Evolutionary conservation across 2,888 invertebrate genomes (phyloP).

Genomic region (Tenodera sinensis): DNA sequence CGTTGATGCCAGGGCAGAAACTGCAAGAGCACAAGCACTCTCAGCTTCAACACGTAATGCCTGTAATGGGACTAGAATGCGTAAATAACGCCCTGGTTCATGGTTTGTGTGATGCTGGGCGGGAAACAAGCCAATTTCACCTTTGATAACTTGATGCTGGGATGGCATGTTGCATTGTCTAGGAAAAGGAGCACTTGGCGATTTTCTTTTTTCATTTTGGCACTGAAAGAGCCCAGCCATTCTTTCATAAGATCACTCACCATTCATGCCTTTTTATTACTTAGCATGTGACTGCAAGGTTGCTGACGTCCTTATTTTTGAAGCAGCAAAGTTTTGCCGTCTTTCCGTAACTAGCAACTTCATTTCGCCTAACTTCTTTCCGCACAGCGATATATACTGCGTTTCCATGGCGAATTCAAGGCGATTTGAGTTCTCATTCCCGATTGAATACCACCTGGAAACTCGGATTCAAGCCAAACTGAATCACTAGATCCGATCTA

Average conservation of each 20-base stretch:
- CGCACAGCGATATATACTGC: not conserved
- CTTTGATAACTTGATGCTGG: not conserved
- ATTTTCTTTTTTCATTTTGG: not conserved
- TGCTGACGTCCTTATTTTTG: not conserved
- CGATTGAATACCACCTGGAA: too few relatives aligned
- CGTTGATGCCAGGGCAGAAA: not conserved
- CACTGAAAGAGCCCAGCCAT: not conserved
- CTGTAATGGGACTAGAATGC: not conserved
- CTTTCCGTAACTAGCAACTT: not conserved
- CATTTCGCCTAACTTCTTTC: not conserved
- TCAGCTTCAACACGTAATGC: not conserved
- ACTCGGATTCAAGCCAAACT: too few relatives aligned
- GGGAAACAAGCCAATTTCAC: not conserved
- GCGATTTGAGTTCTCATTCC: too few relatives aligned
- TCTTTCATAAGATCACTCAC: not conserved
- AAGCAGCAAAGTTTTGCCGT: not conserved
- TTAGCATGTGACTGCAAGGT: not conserved
- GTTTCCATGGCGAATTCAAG: too few relatives aligned
- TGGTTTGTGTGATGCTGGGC: not conserved
- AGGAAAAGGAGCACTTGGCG: not conserved
- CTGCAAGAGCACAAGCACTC: too few relatives aligned
- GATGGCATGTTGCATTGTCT: not conserved
- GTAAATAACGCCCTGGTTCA: not conserved
- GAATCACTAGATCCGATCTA: too few relatives aligned
- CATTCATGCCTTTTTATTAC: constrained; percentile 13